Percentiles rank a stretch among this genome's conserved stretches.
These are phyloP conservation scores for Tribolium madens DNA, from an alignment of 1,140 invertebrate species.

Conservation along the genomic window DNA sequence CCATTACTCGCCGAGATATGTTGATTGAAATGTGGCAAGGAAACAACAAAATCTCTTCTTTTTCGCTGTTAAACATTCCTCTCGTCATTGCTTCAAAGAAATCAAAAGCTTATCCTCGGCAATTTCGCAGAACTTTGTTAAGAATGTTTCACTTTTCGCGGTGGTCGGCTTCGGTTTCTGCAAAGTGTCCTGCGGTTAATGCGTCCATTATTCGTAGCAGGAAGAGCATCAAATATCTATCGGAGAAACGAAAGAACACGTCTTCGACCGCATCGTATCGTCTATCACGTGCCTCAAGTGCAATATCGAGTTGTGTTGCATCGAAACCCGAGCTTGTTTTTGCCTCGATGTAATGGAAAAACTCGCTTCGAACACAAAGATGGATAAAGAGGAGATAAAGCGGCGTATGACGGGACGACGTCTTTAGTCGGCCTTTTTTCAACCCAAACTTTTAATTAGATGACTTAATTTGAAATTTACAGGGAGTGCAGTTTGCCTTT, in stretches of 20 bases:
- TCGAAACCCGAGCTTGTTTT: background rate
- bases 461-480: background rate
- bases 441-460: background rate
- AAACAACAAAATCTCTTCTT: background rate
- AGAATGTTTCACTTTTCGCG: background rate
- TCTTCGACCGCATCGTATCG: background rate
- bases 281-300: slow-evolving; percentile 8
- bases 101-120: background rate
- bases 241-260: background rate
- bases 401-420: background rate
- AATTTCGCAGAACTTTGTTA: background rate
- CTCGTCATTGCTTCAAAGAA: background rate
- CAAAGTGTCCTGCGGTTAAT: background rate
- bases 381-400: background rate
- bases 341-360: background rate
- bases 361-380: background rate
- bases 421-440: background rate
- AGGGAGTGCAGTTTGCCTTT: background rate
- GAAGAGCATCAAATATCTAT: background rate
- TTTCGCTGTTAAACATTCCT: background rate
- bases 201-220: background rate
- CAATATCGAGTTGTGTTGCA: background rate
- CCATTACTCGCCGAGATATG: background rate
- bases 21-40: background rate
- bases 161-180: background rate